A percentile compares a stretch with the other conserved stretches of the same genome.
phyloP scores from a whole-genome alignment of 2,113 vertebrate species.

The Clarias gariepinus region DNA sequence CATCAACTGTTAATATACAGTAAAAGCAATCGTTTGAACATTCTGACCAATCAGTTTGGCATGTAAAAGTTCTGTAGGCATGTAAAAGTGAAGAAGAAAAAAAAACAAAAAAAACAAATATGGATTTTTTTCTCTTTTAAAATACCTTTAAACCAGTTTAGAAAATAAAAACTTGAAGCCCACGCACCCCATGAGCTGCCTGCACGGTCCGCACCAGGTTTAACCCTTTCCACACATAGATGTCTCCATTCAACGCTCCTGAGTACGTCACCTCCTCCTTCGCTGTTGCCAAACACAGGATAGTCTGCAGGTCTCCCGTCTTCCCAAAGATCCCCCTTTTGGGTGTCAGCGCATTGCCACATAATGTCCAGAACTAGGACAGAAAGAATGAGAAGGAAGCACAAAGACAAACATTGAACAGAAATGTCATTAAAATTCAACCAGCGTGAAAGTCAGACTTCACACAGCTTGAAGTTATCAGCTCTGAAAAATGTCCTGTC shows the following conservation, averaged over 20 bases:
- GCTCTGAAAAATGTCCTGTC: not conserved
- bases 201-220: constrained; percentile 85
- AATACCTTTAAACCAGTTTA: not conserved
- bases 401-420: not conserved
- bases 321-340: constrained; percentile 96
- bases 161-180: not conserved
- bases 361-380: constrained; percentile 90
- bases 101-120: not conserved
- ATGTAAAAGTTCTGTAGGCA: not conserved
- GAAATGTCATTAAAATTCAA: not conserved
- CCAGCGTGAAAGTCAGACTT: not conserved
- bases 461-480: constrained; percentile 28
- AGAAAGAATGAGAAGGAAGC: not conserved
- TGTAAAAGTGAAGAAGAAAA: not conserved
- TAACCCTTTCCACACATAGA: constrained; percentile 94
- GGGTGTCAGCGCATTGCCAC: constrained; percentile 91
- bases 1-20: not conserved
- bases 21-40: not conserved
- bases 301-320: constrained; percentile 95
- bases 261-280: constrained; percentile 95
- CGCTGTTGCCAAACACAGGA: constrained; percentile 89
- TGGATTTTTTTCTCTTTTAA: not conserved
- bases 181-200: constrained; percentile 92
- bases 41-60: not conserved
- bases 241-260: constrained; percentile 93